Base-by-base conservation (phyloP, 1,140 invertebrate species). In the Leucophenga varia region DNA sequence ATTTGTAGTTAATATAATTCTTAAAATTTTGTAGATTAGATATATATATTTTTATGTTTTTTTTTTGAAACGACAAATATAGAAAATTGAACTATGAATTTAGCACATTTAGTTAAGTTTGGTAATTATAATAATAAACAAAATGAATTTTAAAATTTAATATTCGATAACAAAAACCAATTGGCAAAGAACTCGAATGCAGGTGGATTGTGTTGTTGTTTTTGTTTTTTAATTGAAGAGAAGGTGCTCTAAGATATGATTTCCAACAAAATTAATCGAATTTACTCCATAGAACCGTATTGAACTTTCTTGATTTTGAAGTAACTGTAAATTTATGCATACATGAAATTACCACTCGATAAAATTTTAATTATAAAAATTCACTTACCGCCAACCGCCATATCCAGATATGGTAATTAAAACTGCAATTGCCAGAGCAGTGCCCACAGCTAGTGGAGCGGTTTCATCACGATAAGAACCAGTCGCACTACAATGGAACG, bases 201-300 rank as follows among this genome's bases (percentile, higher is more conserved):
- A 25, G 39, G 49, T n/a, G 16, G 12, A 18, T 12, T n/a, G 28
- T 13, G 16, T 18, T 30, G 22, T n/a, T 16, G 22, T 14, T 38
- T 14, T 20, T 20, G 20, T 35, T 20, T 18, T 16, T 38, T n/a
- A n/a, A n/a, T n/a, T n/a, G n/a, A n/a, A n/a, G n/a, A n/a, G n/a
- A n/a, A n/a, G n/a, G n/a, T n/a, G n/a, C n/a, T n/a, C n/a, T n/a
- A n/a, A n/a, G n/a, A n/a, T n/a, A n/a, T n/a, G n/a, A n/a, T n/a
- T n/a, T n/a, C n/a, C n/a, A n/a, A n/a, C n/a, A n/a, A n/a, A n/a
- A n/a, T 38, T 37, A 36, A 2, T 22, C 5, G 12, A 4, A 8
- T 55, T 83, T 86, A 94, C 72, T 93, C 89, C 91, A 94, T 94
- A 1, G 89, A 93, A 64, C 91, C 91, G 72, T 95, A 95, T 64